Evolutionary conservation across 2,797 vertebrate genomes (phyloP), one percentile per base, ranked within the genome.

Genomic region (Cossypha caffra): DNA sequence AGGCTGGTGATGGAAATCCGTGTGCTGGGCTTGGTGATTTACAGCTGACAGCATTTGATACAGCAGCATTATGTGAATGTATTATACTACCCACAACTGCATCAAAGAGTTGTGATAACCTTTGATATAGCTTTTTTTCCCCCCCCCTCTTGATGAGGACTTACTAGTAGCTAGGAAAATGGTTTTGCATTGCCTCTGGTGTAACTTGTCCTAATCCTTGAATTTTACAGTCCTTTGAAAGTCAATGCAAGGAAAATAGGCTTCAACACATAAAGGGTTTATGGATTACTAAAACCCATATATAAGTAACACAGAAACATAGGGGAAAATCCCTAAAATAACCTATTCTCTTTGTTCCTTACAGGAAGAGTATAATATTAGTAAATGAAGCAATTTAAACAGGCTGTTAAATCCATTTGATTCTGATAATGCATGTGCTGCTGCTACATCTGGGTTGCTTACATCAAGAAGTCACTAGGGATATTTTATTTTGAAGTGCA

Each of bases 161-260:
- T 94, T 79, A 76, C 77, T 55, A 58, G 75, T 76, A 43, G n/a
- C 57, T 81, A 90, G 47, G 59, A 91, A 64, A 95, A 93, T 93
- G 75, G 61, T 31, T 95, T 86, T 90, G 43, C 54, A 43, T 92
- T 86, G 63, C 93, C 66, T 91, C 68, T 47, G 91, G 61, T 97
- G 48, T 86, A 92, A 87, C 83, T 84, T 93, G 66, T 91, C 88
- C 86, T 96, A 96, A 95, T 94, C 85, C 88, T 80, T 97, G 84
- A 76, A 94, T 97, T 96, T 95, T 95, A 57, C 85, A 93, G 58
- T 64, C 77, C 71, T 95, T 96, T 97, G 80, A 94, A 97, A 96
- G 78, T 92, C 79, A 96, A 26, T 67, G 71, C 54, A 54, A 64
- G 26, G 58, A 86, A 96, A 97, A 91, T 78, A 87, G 91, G 69